A percentile compares a stretch with the other conserved stretches of the same genome.
These are phyloP conservation scores for Drosophila suzukii DNA, from an alignment of 1,140 invertebrate species.

Conservation along the genomic window DNA sequence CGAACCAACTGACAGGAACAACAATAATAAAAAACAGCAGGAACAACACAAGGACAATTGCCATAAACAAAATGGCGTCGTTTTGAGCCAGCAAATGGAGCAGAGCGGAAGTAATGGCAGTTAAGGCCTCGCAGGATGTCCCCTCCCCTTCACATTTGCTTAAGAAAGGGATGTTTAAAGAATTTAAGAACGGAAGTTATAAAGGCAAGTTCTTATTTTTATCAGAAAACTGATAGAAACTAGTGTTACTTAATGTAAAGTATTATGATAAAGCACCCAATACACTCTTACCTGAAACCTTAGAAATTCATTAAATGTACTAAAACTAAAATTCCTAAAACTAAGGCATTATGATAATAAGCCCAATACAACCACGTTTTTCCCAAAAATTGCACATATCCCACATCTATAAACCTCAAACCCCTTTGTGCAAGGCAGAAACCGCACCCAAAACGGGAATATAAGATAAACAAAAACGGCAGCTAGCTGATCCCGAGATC, in stretches of 20 bases:
- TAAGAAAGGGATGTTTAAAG: background rate
- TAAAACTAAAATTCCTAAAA: too few species aligned
- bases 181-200: too few species aligned
- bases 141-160: too few species aligned
- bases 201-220: too few species aligned
- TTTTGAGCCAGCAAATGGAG: constrained; percentile 14
- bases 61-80: constrained; percentile 35
- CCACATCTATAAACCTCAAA: background rate
- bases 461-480: constrained; percentile 10
- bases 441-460: background rate
- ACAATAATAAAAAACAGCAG: constrained; percentile 16
- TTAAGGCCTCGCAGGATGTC: background rate
- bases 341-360: too few species aligned
- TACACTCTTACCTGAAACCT: too few species aligned
- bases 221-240: too few species aligned
- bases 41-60: constrained; percentile 25
- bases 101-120: constrained; percentile 6
- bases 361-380: too few species aligned
- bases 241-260: too few species aligned
- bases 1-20: constrained; percentile 47
- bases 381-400: background rate
- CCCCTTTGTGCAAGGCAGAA: background rate
- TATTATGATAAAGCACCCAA: too few species aligned
- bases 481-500: constrained; percentile 26
- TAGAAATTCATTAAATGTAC: too few species aligned